These are phyloP conservation scores for Empis livida DNA, from an alignment of 2,888 invertebrate genomes.

Conservation along the genomic window DNA sequence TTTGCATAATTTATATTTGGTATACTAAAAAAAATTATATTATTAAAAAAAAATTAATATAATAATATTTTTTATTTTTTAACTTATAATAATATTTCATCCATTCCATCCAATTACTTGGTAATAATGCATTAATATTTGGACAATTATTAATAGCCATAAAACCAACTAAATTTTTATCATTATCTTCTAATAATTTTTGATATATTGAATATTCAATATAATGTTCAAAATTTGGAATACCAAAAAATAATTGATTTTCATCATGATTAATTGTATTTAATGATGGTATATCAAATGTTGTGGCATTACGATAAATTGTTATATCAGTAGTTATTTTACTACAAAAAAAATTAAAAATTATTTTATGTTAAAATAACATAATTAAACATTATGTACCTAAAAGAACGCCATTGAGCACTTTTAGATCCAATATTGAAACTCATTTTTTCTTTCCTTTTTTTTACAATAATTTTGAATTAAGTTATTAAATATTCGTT, in stretches of 20 bases:
- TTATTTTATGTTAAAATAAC: too few species aligned
- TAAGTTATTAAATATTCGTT: too few species aligned
- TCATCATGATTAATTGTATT: background rate
- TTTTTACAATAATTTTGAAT: too few species aligned
- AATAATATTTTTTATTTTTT: background rate
- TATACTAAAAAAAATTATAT: constrained; percentile 2
- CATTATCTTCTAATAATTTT: background rate
- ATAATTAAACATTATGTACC: too few species aligned
- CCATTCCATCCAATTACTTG: constrained; percentile 45
- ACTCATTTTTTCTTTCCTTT: too few species aligned
- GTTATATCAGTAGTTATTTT: too few species aligned
- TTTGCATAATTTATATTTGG: constrained; percentile 24
- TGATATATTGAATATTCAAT: background rate
- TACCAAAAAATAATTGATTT: background rate
- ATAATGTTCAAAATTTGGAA: background rate
- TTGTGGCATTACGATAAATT: too few species aligned
- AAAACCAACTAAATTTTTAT: constrained; percentile 16
- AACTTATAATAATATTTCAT: constrained; percentile 43
- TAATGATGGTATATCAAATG: too few species aligned
- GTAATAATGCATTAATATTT: constrained; percentile 41
- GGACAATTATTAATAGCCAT: constrained; percentile 38
- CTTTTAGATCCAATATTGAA: too few species aligned
- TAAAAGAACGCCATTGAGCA: too few species aligned
- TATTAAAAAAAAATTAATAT: constrained; percentile 3
- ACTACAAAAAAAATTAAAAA: too few species aligned